A percentile compares a stretch with the other conserved stretches of the same genome.
Evolutionary conservation across 2,113 vertebrate genomes (phyloP).

Genomic region (Scophthalmus maximus): DNA sequence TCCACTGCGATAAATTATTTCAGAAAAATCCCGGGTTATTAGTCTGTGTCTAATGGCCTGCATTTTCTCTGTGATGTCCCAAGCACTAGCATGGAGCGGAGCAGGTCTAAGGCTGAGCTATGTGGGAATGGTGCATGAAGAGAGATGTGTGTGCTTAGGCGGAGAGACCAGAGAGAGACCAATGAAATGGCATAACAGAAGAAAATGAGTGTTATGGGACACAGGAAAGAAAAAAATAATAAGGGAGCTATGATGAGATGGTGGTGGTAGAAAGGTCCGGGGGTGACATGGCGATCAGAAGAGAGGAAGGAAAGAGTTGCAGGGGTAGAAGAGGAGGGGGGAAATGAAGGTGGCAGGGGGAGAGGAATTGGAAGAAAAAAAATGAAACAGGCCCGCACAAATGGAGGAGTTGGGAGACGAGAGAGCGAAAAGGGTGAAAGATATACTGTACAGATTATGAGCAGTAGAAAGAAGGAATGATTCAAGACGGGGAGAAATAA

Average conservation of each 20-base stretch:
- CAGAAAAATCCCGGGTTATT: background rate
- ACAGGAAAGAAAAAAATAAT: background rate
- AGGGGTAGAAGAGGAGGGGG: background rate
- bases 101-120: background rate
- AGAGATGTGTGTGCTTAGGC: background rate
- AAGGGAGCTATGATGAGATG: slow-evolving; percentile 2
- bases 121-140: background rate
- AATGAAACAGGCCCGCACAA: no score
- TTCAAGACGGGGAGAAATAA: slow-evolving; percentile 29
- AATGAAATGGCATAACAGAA: background rate
- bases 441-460: slow-evolving; percentile 7
- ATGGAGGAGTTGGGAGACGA: slow-evolving; percentile 1
- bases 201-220: background rate
- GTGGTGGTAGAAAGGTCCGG: slow-evolving; percentile 9
- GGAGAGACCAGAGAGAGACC: background rate
- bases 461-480: slow-evolving; percentile 15
- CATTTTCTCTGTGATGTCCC: slow-evolving; percentile 4
- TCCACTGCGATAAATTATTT: no score
- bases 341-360: slow-evolving; percentile 51
- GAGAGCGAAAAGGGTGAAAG: slow-evolving; percentile 7
- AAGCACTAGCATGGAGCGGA: background rate
- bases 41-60: background rate
- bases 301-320: background rate
- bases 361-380: slow-evolving; percentile 31
- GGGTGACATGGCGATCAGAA: background rate